These are phyloP conservation scores for Oscheius sp. DNA, from an alignment of 2,888 invertebrate genomes.

Conservation along the genomic window DNA sequence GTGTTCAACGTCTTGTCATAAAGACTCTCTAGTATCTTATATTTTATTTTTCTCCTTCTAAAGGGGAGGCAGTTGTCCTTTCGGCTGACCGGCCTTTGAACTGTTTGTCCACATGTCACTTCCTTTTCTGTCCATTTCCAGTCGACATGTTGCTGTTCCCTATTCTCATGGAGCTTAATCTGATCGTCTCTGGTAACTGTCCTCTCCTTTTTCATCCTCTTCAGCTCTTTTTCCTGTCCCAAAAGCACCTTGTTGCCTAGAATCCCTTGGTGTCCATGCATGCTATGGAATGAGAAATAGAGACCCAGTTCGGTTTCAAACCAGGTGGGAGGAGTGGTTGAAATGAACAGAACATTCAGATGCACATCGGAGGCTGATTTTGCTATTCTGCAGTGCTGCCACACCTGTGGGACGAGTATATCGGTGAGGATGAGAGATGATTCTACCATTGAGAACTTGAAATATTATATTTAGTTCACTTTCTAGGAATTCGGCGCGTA, in stretches of 20 bases:
- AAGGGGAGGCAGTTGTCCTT: too few species aligned
- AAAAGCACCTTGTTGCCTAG: constrained; percentile 22
- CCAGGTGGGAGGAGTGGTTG: not conserved
- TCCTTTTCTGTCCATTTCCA: constrained; percentile 3
- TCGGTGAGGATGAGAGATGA: too few species aligned
- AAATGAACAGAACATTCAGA: constrained; percentile 6
- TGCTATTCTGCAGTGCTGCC: constrained; percentile 30
- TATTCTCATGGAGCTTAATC: not conserved
- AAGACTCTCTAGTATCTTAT: not conserved
- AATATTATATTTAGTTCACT: too few species aligned
- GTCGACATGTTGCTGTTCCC: constrained; percentile 17
- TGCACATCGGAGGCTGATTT: constrained; percentile 26
- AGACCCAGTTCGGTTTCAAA: constrained; percentile 6
- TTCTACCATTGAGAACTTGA: too few species aligned
- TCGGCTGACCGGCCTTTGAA: not conserved
- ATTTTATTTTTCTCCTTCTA: too few species aligned
- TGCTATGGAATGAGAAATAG: not conserved
- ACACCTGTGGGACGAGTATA: constrained; percentile 23
- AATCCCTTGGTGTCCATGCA: constrained; percentile 19
- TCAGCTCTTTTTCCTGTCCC: not conserved
- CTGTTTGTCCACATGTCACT: constrained; percentile 18
- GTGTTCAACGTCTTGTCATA: not conserved
- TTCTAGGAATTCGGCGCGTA: constrained; percentile 17
- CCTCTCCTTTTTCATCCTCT: not conserved
- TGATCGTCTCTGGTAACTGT: not conserved